phyloP scores from a whole-genome alignment of 2,888 invertebrate genomes.

The Belgica antarctica region DNA sequence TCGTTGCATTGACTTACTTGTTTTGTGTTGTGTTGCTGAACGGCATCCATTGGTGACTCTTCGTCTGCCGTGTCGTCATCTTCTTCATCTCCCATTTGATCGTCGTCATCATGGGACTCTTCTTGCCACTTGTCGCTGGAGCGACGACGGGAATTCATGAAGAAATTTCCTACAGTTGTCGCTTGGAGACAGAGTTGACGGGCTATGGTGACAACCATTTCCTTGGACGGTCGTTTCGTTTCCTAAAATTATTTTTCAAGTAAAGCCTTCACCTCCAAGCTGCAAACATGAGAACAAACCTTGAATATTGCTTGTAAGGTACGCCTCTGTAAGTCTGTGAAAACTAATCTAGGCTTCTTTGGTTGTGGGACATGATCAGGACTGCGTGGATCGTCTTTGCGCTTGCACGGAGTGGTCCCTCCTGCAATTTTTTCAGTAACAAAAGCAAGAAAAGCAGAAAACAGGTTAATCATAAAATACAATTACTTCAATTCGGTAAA shows the following conservation, averaged over 20 bases:
- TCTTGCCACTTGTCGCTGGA: constrained; percentile 99
- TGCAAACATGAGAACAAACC: constrained; percentile 56
- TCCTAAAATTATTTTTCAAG: constrained; percentile 72
- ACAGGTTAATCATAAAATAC: constrained; percentile 30
- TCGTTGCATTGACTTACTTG: constrained; percentile 35
- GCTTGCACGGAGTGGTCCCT: constrained; percentile 75
- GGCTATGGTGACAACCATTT: constrained; percentile 99
- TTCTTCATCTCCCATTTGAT: constrained; percentile 46
- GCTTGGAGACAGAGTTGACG: constrained; percentile 94
- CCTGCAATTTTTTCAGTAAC: constrained; percentile 14
- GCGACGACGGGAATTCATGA: constrained; percentile 99
- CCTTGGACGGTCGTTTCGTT: constrained; percentile 98
- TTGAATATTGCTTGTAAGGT: constrained; percentile 99
- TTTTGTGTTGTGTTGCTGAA: constrained; percentile 37
- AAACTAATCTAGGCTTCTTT: constrained; percentile 99
- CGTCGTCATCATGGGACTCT: constrained; percentile 54
- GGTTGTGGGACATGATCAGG: constrained; percentile 84
- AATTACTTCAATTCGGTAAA: no score
- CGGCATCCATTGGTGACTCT: constrained; percentile 31
- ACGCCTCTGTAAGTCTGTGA: constrained; percentile 99
- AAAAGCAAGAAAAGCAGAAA: constrained; percentile 44
- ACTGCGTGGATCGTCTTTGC: constrained; percentile 86
- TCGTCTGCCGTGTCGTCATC: constrained; percentile 39
- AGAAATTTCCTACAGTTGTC: constrained; percentile 98
- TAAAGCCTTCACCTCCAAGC: background rate